These are phyloP conservation scores for Augochlora pura DNA, from an alignment of 1,140 invertebrate genomes.

Conservation along the genomic window DNA sequence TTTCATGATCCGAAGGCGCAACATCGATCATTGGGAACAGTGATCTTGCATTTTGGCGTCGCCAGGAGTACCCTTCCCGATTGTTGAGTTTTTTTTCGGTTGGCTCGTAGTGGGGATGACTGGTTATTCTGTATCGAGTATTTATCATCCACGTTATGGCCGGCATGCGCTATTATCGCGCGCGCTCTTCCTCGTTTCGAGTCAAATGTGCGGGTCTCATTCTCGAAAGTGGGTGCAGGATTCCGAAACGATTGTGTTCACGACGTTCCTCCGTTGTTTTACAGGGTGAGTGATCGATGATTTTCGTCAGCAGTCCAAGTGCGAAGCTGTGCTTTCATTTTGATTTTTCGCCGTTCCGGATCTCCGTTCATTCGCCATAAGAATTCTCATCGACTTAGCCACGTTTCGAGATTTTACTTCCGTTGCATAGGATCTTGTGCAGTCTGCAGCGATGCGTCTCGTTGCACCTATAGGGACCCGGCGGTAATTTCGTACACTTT, in stretches of 20 bases:
- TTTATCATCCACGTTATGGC: not conserved
- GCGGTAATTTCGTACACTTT: no score
- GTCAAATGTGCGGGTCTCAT: not conserved
- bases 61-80: not conserved
- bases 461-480: no score
- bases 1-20: no score
- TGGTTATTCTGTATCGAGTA: not conserved
- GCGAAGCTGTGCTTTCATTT: not conserved
- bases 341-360: not conserved
- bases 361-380: no score
- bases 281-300: not conserved
- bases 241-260: not conserved
- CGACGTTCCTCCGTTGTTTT: not conserved
- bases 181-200: not conserved
- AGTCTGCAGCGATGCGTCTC: no score
- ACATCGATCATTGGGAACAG: not conserved
- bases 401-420: no score
- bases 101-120: not conserved
- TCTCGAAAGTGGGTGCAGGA: not conserved
- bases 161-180: not conserved
- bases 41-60: not conserved
- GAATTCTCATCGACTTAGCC: no score
- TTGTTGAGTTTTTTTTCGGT: not conserved
- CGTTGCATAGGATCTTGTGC: no score
- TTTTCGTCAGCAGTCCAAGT: not conserved